These are phyloP conservation scores for Garrulus glandarius DNA, from an alignment of 2,797 vertebrate species.

Conservation along the genomic window DNA sequence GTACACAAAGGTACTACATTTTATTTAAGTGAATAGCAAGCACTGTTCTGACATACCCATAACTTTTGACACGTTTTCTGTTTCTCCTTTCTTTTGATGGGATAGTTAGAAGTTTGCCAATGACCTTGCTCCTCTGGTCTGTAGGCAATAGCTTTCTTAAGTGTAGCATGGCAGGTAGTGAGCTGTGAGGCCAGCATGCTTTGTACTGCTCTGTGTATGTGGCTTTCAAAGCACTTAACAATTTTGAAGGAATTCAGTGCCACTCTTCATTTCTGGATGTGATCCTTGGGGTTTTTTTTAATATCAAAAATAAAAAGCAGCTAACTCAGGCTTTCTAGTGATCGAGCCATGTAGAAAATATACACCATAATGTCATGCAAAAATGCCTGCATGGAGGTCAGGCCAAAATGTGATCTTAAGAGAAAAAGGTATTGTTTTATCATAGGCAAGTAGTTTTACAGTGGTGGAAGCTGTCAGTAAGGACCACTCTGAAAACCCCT, in stretches of 20 bases:
- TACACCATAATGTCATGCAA: neutral
- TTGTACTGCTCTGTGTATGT: neutral
- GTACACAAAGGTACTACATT: neutral
- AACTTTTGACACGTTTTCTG: neutral
- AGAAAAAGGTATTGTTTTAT: neutral
- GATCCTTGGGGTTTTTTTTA: fast-evolving
- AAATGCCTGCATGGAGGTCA: neutral
- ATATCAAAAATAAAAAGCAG: neutral
- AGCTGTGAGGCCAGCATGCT: neutral
- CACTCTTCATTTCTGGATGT: neutral
- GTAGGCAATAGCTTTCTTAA: neutral
- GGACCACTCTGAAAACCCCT: neutral
- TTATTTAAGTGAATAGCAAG: neutral
- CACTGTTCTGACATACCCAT: neutral
- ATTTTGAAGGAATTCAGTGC: neutral
- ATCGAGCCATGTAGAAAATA: neutral
- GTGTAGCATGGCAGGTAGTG: neutral
- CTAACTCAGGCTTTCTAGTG: neutral
- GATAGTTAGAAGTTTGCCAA: neutral
- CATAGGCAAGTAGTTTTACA: neutral
- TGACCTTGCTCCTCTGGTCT: neutral
- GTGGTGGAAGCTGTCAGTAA: neutral
- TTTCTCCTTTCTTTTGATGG: neutral
- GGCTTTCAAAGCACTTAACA: neutral
- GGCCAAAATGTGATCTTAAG: neutral